These are phyloP conservation scores for Epistrophe eligans DNA, from an alignment of 2,888 invertebrate genomes.

Conservation along the genomic window DNA sequence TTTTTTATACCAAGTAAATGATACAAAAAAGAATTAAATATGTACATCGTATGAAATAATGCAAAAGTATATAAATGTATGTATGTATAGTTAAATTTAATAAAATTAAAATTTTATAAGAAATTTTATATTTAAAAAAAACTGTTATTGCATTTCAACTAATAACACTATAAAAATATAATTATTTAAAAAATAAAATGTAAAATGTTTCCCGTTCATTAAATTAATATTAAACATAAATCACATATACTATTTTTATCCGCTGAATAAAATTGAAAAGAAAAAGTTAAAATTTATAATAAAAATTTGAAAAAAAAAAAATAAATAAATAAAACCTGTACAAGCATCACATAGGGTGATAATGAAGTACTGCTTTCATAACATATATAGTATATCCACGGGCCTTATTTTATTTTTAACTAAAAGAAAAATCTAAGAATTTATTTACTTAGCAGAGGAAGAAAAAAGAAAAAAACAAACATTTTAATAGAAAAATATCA, in stretches of 20 bases:
- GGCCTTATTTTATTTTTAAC: conserved; percentile 81
- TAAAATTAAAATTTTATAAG: conserved; percentile 61
- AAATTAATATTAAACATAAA: conserved; percentile 2
- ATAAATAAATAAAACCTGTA: conserved; percentile 35
- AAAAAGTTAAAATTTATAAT: conserved; percentile 19
- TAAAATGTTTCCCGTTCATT: conserved; percentile 53
- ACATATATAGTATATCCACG: conserved; percentile 80
- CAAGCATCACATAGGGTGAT: conserved; percentile 43
- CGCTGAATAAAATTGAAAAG: conserved; percentile 44
- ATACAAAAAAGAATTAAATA: conserved; percentile 33
- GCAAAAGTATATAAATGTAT: conserved; percentile 7
- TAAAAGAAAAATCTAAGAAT: conserved; percentile 71
- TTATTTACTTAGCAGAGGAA: conserved; percentile 72
- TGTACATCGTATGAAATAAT: conserved; percentile 44
- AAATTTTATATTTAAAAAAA: conserved; percentile 54
- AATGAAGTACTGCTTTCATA: conserved; percentile 79
- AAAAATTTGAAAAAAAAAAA: conserved; percentile 28
- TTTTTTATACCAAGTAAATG: conserved; percentile 82
- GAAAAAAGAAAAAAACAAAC: conserved; percentile 49
- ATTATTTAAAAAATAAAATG: conserved; percentile 21
- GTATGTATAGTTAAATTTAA: conserved; percentile 22
- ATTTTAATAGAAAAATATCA: conserved; percentile 36
- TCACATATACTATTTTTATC: conserved; percentile 38
- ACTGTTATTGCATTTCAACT: conserved; percentile 62
- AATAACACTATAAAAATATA: neutral